Conservation (phyloP, 2,797 vertebrate genomes). For the Vireo griseus region DNA sequence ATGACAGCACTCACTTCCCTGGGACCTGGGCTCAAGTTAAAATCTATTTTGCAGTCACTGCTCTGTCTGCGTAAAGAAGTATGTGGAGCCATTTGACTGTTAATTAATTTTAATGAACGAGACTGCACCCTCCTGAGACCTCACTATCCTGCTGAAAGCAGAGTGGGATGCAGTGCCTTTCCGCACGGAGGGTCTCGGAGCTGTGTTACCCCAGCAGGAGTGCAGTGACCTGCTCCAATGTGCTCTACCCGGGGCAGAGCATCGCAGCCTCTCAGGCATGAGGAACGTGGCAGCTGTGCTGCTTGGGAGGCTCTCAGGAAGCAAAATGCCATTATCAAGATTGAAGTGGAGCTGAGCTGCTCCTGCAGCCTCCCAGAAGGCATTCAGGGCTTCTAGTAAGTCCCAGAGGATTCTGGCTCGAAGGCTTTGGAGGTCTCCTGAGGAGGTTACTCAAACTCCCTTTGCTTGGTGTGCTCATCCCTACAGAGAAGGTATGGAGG, state of each 20-base stretch:
- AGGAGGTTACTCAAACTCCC: not conserved
- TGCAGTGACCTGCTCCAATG: not conserved
- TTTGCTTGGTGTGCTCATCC: rapidly evolving
- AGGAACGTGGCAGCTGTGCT: not conserved
- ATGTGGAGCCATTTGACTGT: not conserved
- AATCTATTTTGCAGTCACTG: not conserved
- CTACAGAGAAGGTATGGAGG: not conserved
- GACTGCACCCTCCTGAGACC: not conserved
- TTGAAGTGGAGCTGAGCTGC: not conserved
- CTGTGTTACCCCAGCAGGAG: not conserved
- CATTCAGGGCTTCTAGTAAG: not conserved
- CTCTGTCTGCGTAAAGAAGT: not conserved
- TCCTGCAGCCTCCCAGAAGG: not conserved
- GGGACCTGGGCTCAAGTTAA: not conserved
- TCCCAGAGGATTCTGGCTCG: not conserved
- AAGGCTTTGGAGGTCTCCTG: not conserved
- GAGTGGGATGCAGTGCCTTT: not conserved
- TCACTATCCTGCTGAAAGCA: not conserved
- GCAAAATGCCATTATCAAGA: not conserved
- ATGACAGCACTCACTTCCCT: not conserved
- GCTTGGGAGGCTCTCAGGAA: not conserved
- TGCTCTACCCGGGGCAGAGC: not conserved
- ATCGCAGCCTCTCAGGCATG: not conserved
- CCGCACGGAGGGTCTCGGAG: rapidly evolving
- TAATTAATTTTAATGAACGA: not conserved